Conservation (phyloP, 2,797 vertebrate species). For the Stomatorhinus walkeri region DNA sequence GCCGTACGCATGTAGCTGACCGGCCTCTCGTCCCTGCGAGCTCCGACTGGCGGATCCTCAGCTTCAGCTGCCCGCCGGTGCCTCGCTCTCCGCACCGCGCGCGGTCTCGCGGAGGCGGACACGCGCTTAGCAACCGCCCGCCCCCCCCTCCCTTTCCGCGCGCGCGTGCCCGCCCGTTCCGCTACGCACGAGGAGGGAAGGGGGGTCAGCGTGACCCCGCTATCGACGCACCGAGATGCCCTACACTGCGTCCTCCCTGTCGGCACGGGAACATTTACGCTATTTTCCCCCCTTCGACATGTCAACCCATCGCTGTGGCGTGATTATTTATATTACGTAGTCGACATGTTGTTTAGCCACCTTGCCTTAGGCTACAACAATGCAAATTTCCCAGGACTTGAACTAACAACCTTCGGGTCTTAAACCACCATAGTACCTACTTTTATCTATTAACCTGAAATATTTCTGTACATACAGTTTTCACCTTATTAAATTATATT, state of each 20-base stretch:
- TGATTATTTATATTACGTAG: not conserved
- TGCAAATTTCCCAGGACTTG: not conserved
- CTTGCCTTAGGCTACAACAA: not conserved
- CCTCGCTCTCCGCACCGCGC: slow-evolving; percentile 38
- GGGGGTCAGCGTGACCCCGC: not conserved
- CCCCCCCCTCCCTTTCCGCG: slow-evolving; percentile 13
- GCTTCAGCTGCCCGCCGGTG: slow-evolving; percentile 23
- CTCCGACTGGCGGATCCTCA: slow-evolving; percentile 44
- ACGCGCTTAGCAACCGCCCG: slow-evolving; percentile 26
- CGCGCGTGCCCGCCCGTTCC: slow-evolving; percentile 17
- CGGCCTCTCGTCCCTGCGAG: slow-evolving; percentile 46
- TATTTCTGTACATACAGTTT: not conserved
- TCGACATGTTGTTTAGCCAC: not conserved
- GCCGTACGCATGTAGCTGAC: slow-evolving; percentile 56
- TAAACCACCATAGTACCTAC: not conserved
- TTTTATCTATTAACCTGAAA: not conserved
- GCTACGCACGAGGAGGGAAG: slow-evolving; percentile 16
- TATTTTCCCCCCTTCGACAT: not conserved
- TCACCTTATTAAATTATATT: not conserved
- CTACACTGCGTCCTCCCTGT: slow-evolving; percentile 1
- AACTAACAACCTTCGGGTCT: not conserved
- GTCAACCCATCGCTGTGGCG: not conserved
- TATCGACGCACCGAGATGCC: not conserved
- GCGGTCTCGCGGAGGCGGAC: slow-evolving; percentile 49
- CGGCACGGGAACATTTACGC: not conserved